Percentiles rank a stretch among this genome's conserved stretches.
phyloP scores from a whole-genome alignment of 2,888 invertebrate genomes.

The Lypha dubia region DNA sequence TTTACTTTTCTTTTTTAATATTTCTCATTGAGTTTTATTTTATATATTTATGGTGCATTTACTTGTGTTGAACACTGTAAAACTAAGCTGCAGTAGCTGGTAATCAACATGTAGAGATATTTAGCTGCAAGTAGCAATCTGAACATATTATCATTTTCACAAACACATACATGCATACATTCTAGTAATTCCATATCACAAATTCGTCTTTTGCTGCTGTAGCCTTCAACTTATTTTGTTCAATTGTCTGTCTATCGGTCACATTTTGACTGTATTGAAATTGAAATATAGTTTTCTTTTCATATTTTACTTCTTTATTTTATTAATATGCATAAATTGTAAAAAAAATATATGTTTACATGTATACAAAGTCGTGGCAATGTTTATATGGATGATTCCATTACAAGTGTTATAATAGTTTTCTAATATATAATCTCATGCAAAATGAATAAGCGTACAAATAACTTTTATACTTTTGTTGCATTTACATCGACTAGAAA shows the following conservation, averaged over 20 bases:
- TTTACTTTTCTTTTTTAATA: background rate
- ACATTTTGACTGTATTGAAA: slow-evolving; percentile 37
- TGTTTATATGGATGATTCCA: slow-evolving; percentile 15
- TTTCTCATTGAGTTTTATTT: background rate
- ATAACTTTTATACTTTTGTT: too few species aligned
- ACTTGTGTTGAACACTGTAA: background rate
- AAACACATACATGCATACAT: slow-evolving; percentile 32
- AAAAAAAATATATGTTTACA: background rate
- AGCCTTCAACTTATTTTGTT: slow-evolving; percentile 68
- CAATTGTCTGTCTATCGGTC: slow-evolving; percentile 37
- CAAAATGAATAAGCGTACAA: too few species aligned
- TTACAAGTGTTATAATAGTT: too few species aligned
- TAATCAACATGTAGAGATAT: background rate
- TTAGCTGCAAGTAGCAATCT: slow-evolving; percentile 2
- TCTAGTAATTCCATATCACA: background rate
- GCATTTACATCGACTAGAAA: too few species aligned
- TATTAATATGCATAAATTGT: slow-evolving; percentile 34
- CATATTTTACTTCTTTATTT: slow-evolving; percentile 28
- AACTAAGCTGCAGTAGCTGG: background rate
- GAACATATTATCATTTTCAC: slow-evolving; percentile 31
- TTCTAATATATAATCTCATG: too few species aligned
- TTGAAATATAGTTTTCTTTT: slow-evolving; percentile 34
- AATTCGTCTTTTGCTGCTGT: background rate
- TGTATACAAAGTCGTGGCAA: background rate
- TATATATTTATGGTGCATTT: background rate